Base-by-base conservation (phyloP, 2,113 vertebrate genomes). In the Sander vitreus region DNA sequence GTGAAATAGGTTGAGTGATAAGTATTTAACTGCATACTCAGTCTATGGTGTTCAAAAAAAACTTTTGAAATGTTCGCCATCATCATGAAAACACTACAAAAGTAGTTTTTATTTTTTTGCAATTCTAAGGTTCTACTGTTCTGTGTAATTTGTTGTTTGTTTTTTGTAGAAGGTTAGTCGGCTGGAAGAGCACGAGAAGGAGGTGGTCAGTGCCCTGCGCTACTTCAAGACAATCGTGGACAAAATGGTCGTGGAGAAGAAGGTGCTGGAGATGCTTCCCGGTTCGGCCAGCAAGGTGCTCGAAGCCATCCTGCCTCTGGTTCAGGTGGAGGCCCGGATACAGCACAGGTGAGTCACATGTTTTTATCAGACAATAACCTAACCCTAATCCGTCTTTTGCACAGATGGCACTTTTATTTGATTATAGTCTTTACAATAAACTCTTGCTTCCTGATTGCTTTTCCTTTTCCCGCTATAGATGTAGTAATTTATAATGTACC, bases 221-320 rank as follows among this genome's bases (percentile, higher is more conserved):
- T 99, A 99, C 93, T 99, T 99, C 79, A 99, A 99, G 95, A 98
- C 98, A 45, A 99, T 99, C 57, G 98, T 99, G 88, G 98, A 99
- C 94, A 99, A 99, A 91, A 99, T 99, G 98, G 97, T 96, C 0
- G 96, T 99, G 60, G 98, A 99, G 86, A 97, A 97, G 93, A 99
- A 99, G 83, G 98, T 99, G 0, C 85, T 99, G 68, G 97, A 99
- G 93, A 99, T 99, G 98, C 96, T 99, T 19, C 98, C 98, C 0
- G 98, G 98, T 23, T 99, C 98, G 0, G 98, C 98, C 80, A 99
- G 96, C 90, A 99, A 98, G 90, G 97, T 99, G 45, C 95, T 99
- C 64, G 98, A 99, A 89, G 98, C 98, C 88, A 97, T 99, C 86
- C 90, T 99, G 59, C 97, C 97, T 10, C 88, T 99, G 93, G 97